These are phyloP conservation scores for Pterocles gutturalis DNA, from an alignment of 2,113 vertebrate genomes.

Conservation along the genomic window DNA sequence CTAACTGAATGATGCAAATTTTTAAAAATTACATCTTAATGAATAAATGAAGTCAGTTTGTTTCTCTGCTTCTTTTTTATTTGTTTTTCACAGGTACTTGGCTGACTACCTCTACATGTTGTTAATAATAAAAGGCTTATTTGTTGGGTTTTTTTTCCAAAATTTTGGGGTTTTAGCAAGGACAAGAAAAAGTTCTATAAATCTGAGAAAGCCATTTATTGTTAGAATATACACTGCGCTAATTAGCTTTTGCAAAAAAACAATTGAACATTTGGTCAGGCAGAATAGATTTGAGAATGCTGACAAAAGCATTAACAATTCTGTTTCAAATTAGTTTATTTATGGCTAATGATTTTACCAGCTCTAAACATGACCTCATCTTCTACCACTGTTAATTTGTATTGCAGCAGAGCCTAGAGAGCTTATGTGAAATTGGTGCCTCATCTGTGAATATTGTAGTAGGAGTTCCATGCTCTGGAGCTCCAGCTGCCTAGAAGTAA, in stretches of 20 bases:
- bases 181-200: not conserved
- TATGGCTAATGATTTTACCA: not conserved
- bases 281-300: not conserved
- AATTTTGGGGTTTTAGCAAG: not conserved
- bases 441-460: not conserved
- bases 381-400: not conserved
- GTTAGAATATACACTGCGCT: not conserved
- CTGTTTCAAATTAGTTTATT: conserved; percentile 2
- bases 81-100: not conserved
- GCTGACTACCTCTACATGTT: not conserved
- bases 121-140: not conserved
- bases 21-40: not conserved
- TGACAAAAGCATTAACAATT: not conserved
- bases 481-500: not conserved
- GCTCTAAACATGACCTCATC: not conserved
- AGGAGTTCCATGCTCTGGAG: not conserved
- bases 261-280: not conserved
- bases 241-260: not conserved
- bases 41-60: not conserved
- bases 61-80: not conserved
- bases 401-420: not conserved
- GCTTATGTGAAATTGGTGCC: not conserved
- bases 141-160: not conserved
- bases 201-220: not conserved
- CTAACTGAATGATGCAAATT: not conserved